phyloP scores from a whole-genome alignment of 1,140 invertebrate genomes.

The Papilio polytes region DNA sequence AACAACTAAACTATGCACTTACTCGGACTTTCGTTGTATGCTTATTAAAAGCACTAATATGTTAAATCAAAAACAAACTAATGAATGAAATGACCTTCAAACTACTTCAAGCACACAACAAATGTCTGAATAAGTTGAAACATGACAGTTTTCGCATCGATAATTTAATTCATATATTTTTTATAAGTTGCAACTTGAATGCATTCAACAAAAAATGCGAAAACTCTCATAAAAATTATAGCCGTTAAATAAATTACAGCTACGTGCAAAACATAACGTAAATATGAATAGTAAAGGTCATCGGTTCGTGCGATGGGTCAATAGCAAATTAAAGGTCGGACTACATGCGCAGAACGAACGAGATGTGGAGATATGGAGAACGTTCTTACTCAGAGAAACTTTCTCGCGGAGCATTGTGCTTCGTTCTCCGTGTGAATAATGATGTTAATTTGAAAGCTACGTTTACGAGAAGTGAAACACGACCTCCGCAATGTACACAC shows the following conservation, averaged over 20 bases:
- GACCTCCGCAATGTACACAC: constrained; percentile 12
- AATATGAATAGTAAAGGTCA: constrained; percentile 30
- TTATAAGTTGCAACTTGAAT: neutral
- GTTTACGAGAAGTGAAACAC: constrained; percentile 19
- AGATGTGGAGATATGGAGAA: constrained; percentile 18
- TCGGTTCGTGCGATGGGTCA: constrained; percentile 56
- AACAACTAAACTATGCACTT: constrained; percentile 47
- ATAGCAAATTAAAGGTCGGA: constrained; percentile 50
- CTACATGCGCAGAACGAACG: constrained; percentile 45
- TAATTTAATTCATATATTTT: constrained; percentile 3
- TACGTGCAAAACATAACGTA: constrained; percentile 34
- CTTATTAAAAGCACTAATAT: neutral
- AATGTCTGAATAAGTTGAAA: constrained; percentile 30
- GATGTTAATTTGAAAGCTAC: constrained; percentile 39
- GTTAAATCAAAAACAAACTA: neutral
- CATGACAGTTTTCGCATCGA: constrained; percentile 12
- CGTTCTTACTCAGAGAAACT: constrained; percentile 14
- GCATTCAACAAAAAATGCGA: neutral
- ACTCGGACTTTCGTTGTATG: constrained; percentile 44
- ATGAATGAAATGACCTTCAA: neutral
- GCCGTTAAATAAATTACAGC: constrained; percentile 27
- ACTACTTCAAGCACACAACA: neutral
- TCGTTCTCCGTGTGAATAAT: constrained; percentile 37
- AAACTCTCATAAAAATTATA: constrained; percentile 25
- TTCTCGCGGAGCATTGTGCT: constrained; percentile 25